These are phyloP conservation scores for Drosophila paramelanica DNA, from an alignment of 2,888 invertebrate genomes.

Conservation along the genomic window DNA sequence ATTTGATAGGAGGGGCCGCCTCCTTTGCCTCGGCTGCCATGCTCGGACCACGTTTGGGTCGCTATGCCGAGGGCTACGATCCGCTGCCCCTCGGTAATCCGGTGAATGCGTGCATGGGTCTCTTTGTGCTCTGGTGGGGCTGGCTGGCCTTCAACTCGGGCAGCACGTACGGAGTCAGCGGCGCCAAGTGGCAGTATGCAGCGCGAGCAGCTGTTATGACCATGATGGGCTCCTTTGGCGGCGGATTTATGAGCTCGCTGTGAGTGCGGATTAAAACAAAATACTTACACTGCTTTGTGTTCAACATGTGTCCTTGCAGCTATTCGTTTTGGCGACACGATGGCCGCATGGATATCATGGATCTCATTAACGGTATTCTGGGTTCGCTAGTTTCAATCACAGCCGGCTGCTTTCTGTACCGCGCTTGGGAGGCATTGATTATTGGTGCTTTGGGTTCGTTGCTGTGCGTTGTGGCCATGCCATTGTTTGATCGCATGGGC, in stretches of 20 bases:
- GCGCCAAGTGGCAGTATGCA: constrained; percentile 95
- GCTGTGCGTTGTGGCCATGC: constrained; percentile 89
- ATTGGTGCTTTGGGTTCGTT: constrained; percentile 93
- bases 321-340: constrained; percentile 89
- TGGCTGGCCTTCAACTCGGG: constrained; percentile 98
- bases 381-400: constrained; percentile 95
- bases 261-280: constrained; percentile 60
- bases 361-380: constrained; percentile 94
- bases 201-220: constrained; percentile 95
- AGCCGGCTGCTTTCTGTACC: constrained; percentile 94
- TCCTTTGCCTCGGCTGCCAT: constrained; percentile 95
- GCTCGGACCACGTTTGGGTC: constrained; percentile 94
- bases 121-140: constrained; percentile 98
- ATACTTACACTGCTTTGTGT: not conserved
- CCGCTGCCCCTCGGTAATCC: constrained; percentile 94
- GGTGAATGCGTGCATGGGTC: constrained; percentile 95
- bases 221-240: constrained; percentile 95
- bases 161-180: constrained; percentile 92
- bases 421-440: constrained; percentile 93
- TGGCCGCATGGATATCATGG: constrained; percentile 92
- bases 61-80: constrained; percentile 91
- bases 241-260: constrained; percentile 89
- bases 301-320: constrained; percentile 74
- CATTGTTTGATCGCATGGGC: constrained; percentile 90
- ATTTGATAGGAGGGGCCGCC: constrained; percentile 91